phyloP scores from a whole-genome alignment of 2,888 invertebrate genomes.

The Drosophila borborema region DNA sequence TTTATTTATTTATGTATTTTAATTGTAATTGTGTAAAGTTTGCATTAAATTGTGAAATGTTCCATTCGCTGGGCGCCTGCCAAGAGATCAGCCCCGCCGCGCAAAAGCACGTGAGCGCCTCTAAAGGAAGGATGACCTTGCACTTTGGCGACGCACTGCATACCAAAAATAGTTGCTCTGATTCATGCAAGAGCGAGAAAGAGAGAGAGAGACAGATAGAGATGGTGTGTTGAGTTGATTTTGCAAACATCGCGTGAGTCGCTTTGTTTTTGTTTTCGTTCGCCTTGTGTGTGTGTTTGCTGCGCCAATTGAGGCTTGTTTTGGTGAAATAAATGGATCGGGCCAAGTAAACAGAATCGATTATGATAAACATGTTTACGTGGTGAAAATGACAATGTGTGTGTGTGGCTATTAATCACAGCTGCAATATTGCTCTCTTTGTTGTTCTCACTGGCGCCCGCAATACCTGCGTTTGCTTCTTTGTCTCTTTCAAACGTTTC shows the following conservation, averaged over 20 bases:
- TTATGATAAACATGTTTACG: conserved; percentile 70
- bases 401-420: not conserved
- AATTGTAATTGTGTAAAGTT: conserved; percentile 8
- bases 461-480: not conserved
- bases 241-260: conserved; percentile 13
- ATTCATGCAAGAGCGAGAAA: conserved; percentile 25
- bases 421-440: not conserved
- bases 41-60: conserved; percentile 50
- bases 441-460: not conserved
- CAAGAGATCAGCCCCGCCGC: not conserved
- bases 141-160: conserved; percentile 48
- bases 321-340: conserved; percentile 53
- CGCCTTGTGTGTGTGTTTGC: conserved; percentile 21
- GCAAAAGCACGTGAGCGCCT: conserved; percentile 37
- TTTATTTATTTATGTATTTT: not conserved
- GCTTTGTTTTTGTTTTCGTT: conserved; percentile 30
- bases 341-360: conserved; percentile 43
- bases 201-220: not conserved
- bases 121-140: conserved; percentile 40
- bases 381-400: not conserved
- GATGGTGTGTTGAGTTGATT: not conserved
- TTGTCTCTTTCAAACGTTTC: not conserved
- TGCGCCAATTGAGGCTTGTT: conserved; percentile 46
- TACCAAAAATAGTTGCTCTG: conserved; percentile 43
- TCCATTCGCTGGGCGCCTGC: conserved; percentile 18